phyloP scores from a whole-genome alignment of 2,888 invertebrate genomes.

The Dromius quadrimaculatus region DNA sequence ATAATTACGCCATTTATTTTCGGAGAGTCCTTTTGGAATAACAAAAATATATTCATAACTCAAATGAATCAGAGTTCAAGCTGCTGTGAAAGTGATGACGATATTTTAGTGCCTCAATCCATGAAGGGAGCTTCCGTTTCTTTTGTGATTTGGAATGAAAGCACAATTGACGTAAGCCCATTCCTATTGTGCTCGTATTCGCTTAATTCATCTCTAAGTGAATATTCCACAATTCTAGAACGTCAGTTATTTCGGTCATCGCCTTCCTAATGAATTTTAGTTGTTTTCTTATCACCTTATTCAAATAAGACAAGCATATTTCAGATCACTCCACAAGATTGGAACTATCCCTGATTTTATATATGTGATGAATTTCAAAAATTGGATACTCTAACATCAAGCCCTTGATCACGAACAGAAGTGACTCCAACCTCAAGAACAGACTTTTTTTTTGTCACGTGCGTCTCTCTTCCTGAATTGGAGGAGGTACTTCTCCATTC shows the following conservation, averaged over 20 bases:
- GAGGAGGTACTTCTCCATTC: conserved; percentile 15
- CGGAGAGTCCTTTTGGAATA: too few relatives aligned
- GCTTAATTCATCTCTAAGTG: conserved; percentile 14
- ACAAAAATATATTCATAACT: too few relatives aligned
- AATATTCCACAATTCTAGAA: conserved; percentile 3
- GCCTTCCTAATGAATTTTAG: conserved; percentile 16
- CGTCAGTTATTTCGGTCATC: conserved; percentile 2
- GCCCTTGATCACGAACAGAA: conserved; percentile 9
- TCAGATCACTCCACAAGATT: too few relatives aligned
- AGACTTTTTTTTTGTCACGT: not conserved
- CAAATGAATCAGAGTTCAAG: not conserved
- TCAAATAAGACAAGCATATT: not conserved
- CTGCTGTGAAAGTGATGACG: conserved; percentile 3
- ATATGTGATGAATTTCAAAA: too few relatives aligned
- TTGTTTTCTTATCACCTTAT: conserved; percentile 3
- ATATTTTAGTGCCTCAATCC: not conserved
- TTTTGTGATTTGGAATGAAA: not conserved
- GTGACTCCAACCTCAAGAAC: not conserved
- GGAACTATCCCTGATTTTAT: too few relatives aligned
- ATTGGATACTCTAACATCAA: not conserved
- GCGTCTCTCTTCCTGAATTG: conserved; percentile 14
- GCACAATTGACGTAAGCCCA: too few relatives aligned
- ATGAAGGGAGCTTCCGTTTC: not conserved
- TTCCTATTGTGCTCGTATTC: conserved; percentile 17
- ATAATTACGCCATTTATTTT: too few relatives aligned